Conservation (phyloP, 2,797 vertebrate species). For the Holocentrus rufus region DNA sequence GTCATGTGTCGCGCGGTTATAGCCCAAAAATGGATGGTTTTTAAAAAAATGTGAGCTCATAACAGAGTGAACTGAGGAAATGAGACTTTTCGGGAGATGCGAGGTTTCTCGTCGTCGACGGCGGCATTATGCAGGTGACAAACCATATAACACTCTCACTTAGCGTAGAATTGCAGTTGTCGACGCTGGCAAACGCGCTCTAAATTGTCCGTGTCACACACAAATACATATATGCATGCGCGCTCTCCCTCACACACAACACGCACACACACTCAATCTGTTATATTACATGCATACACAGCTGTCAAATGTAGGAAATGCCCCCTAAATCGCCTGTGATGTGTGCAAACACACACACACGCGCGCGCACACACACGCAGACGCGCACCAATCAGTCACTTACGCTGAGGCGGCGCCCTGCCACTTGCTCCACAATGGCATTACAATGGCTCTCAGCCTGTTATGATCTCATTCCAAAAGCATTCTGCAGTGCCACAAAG, state of each 20-base stretch:
- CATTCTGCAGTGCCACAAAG: constrained; percentile 77
- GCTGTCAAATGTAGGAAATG: constrained; percentile 47
- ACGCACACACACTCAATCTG: constrained; percentile 7
- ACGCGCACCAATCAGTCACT: constrained; percentile 64
- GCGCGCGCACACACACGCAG: constrained; percentile 4
- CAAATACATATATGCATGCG: constrained; percentile 27
- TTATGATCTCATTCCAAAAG: constrained; percentile 79
- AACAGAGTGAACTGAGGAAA: constrained; percentile 28
- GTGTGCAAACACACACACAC: neutral
- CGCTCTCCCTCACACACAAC: neutral
- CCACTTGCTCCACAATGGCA: constrained; percentile 75
- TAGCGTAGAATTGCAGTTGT: constrained; percentile 36
- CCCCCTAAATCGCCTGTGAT: constrained; percentile 28
- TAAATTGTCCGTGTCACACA: constrained; percentile 31
- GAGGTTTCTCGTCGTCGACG: constrained; percentile 18
- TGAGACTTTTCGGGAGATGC: constrained; percentile 5
- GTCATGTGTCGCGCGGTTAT: neutral
- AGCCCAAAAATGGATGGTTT: constrained; percentile 16
- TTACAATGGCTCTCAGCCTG: constrained; percentile 76
- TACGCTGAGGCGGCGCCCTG: constrained; percentile 59
- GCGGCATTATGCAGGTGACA: constrained; percentile 47
- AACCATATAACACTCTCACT: constrained; percentile 45
- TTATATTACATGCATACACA: constrained; percentile 11
- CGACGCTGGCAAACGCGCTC: constrained; percentile 5
- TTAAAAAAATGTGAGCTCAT: constrained; percentile 32